These are phyloP conservation scores for Cordilura impudica DNA, from an alignment of 2,888 invertebrate species.

Conservation along the genomic window DNA sequence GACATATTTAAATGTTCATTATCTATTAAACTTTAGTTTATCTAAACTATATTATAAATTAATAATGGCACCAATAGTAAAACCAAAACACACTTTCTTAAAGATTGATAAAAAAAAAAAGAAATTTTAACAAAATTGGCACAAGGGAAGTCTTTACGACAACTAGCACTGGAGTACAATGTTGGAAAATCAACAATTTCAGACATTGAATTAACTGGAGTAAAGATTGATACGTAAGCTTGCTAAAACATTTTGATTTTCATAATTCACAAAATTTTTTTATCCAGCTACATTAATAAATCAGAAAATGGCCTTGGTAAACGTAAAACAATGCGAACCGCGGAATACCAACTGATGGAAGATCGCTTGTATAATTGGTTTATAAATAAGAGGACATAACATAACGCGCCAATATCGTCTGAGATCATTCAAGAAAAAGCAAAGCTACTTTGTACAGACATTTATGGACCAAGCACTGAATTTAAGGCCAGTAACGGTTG, in stretches of 20 bases:
- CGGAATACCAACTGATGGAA: neutral
- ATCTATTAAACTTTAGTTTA: too few species aligned
- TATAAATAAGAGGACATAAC: neutral
- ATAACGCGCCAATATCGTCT: neutral
- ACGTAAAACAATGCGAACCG: neutral
- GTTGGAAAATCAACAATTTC: neutral
- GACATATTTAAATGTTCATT: too few species aligned
- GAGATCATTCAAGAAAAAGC: constrained; percentile 1
- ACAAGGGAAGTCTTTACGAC: constrained; percentile 8
- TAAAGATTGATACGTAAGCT: too few species aligned
- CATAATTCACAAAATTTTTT: too few species aligned
- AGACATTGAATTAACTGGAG: neutral
- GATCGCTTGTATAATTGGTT: neutral
- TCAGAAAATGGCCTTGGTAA: neutral
- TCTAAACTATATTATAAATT: too few species aligned
- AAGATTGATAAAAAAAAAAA: too few species aligned
- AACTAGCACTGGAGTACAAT: neutral
- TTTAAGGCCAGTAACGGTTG: too few species aligned
- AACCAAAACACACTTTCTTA: too few species aligned
- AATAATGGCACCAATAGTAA: too few species aligned
- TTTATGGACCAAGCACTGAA: too few species aligned
- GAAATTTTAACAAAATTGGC: neutral
- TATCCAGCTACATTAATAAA: neutral
- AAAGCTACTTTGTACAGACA: too few species aligned
- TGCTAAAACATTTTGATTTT: too few species aligned